Evolutionary conservation across 1,140 invertebrate genomes (phyloP), one percentile per base, ranked within the genome.

Genomic region (Phocides pigmalion): DNA sequence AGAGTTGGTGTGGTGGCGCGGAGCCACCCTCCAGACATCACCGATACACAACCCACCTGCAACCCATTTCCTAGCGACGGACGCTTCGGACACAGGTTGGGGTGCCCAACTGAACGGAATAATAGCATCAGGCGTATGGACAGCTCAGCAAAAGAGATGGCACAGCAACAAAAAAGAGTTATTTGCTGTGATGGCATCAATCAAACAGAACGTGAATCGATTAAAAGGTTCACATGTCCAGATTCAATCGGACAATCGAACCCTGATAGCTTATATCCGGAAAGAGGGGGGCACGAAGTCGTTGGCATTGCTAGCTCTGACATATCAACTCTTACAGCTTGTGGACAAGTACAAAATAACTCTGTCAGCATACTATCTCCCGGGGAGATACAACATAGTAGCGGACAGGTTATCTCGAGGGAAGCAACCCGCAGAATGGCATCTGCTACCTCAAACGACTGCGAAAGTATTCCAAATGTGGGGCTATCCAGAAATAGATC

Each of bases 61-160:
- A 8, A 68, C 68, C 15, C 63, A 70, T 15, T 85, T 84, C 39
- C 14, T 81, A 25, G 56, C 72, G 42, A 81, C 76, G 46, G 82
- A 85, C 62, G 79, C 79, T 8, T 71, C 81, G 16, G 76, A 22
- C 20, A 22, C 20, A 22, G 20, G 20, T 22, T 22, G 20, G 20
- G 20, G 20, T 22, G 20, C 20, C 20, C 20, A 22, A 22, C 20
- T 22, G 5, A 5, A 22, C 20, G 20, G 5, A 22, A 22, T 5
- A 22, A 3, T 22, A 22, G 20, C 20, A 22, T 22, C 20, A 22
- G 20, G 20, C 20, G 20, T 22, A 22, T 22, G 20, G 20, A 22
- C 20, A 25, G 2, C 15, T 5, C 2, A 35, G 0, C 19, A 51
- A 14, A 22, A 47, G 44, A 22, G 12, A 16, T 47, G 14, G 19